Evolutionary conservation across 2,113 vertebrate species (phyloP).

Genomic region (Amphiprion ocellaris): DNA sequence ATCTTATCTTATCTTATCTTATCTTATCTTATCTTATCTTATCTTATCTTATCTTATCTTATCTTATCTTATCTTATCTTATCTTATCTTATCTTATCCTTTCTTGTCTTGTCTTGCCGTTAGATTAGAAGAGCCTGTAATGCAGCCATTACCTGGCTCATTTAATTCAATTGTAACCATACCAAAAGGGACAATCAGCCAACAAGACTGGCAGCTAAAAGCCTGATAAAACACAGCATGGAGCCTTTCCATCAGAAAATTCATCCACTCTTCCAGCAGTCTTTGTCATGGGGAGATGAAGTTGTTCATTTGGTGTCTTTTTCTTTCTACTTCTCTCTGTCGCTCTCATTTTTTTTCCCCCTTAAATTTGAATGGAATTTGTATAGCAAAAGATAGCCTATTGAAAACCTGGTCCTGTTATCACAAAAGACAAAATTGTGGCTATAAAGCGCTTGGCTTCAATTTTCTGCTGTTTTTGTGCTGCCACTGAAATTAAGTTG

Average conservation of each 20-base stretch:
- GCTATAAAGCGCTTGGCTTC: slow-evolving; percentile 70
- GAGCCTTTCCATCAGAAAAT: slow-evolving; percentile 63
- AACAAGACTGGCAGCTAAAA: slow-evolving; percentile 66
- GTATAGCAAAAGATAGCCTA: slow-evolving; percentile 60
- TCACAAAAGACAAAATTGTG: slow-evolving; percentile 74
- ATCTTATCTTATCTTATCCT: slow-evolving; percentile 16
- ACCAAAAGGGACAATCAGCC: slow-evolving; percentile 65
- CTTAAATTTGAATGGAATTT: slow-evolving; percentile 62
- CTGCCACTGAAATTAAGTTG: slow-evolving; percentile 74
- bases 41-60: slow-evolving; percentile 38
- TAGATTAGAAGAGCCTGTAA: slow-evolving; percentile 39
- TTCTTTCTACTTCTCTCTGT: not conserved
- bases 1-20: slow-evolving; percentile 22
- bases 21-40: slow-evolving; percentile 16
- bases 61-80: slow-evolving; percentile 22
- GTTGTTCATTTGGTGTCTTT: slow-evolving; percentile 59
- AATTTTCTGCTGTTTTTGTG: slow-evolving; percentile 67
- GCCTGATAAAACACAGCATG: slow-evolving; percentile 67
- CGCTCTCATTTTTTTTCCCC: not conserved
- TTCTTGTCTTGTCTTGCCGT: slow-evolving; percentile 30
- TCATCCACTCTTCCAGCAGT: slow-evolving; percentile 55
- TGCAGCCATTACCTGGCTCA: slow-evolving; percentile 67
- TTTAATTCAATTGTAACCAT: slow-evolving; percentile 70
- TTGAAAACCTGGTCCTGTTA: slow-evolving; percentile 70
- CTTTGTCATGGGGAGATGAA: slow-evolving; percentile 65